Conservation (phyloP, 2,113 vertebrate species). For the Charina bottae region DNA sequence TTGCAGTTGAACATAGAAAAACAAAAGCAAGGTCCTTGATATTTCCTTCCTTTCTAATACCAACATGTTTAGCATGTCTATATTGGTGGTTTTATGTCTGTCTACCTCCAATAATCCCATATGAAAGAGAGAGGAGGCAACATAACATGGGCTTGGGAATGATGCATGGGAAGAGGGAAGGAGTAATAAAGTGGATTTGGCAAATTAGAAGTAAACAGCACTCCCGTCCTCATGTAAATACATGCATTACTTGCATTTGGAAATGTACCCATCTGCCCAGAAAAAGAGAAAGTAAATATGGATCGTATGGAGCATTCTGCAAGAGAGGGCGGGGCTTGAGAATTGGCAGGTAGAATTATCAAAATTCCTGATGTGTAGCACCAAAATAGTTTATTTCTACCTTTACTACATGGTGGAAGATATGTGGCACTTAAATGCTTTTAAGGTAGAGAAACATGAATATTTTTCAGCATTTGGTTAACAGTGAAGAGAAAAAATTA, state of each 20-base stretch:
- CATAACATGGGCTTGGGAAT: background rate
- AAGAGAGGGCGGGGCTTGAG: too few species aligned
- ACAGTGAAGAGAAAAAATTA: background rate
- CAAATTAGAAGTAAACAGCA: too few species aligned
- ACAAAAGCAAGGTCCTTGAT: too few species aligned
- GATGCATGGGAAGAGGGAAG: background rate
- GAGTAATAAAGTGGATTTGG: background rate
- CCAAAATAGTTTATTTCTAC: background rate
- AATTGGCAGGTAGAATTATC: too few species aligned
- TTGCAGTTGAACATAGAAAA: background rate
- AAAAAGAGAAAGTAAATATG: too few species aligned
- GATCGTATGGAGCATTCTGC: too few species aligned
- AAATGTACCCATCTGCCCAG: too few species aligned
- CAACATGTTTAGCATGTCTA: background rate
- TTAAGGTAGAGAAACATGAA: too few species aligned
- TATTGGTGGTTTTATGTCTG: background rate
- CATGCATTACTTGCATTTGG: too few species aligned
- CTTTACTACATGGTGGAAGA: background rate
- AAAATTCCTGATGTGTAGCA: background rate
- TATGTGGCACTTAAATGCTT: too few species aligned
- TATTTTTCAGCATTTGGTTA: background rate
- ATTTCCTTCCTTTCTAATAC: too few species aligned
- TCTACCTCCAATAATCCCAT: background rate
- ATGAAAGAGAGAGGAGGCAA: background rate
- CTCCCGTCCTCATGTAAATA: too few species aligned